Evolutionary conservation across 2,888 invertebrate species (phyloP).

Genomic region (Epinotia demarniana): DNA sequence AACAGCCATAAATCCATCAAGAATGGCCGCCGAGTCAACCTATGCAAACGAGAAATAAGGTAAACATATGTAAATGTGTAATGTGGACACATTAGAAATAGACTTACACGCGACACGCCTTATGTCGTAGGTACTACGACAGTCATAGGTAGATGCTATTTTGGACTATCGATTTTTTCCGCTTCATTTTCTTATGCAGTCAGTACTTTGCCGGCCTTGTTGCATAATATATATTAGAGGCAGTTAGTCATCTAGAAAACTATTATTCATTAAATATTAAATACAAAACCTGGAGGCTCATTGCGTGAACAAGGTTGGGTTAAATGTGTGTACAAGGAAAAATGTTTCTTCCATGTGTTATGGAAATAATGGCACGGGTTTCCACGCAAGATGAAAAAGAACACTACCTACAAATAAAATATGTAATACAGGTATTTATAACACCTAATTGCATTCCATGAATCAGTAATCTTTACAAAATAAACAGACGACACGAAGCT

Average conservation of each 20-base stretch:
- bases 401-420: neutral
- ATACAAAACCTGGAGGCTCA: neutral
- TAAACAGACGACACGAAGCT: neutral
- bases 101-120: slow-evolving; percentile 15
- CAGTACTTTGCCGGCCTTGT: slow-evolving; percentile 15
- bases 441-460: neutral
- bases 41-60: slow-evolving; percentile 23
- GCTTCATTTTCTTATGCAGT: slow-evolving; percentile 17
- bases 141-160: slow-evolving; percentile 17
- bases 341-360: neutral
- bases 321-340: neutral
- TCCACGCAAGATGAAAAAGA: neutral
- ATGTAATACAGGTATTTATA: neutral
- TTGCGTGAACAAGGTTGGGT: too few relatives aligned
- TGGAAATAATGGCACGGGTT: neutral
- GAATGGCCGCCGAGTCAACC: slow-evolving; percentile 32
- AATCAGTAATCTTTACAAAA: neutral
- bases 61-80: slow-evolving; percentile 12
- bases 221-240: neutral
- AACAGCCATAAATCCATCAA: slow-evolving; percentile 45
- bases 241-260: neutral
- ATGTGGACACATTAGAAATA: slow-evolving; percentile 31
- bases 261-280: neutral
- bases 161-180: slow-evolving; percentile 28
- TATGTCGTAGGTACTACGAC: neutral